A percentile compares a stretch with the other conserved stretches of the same genome.
Evolutionary conservation across 30 jellyfish, hydroid and myxozoan species (phyloP).

Genomic region (Hydractinia echinata): DNA sequence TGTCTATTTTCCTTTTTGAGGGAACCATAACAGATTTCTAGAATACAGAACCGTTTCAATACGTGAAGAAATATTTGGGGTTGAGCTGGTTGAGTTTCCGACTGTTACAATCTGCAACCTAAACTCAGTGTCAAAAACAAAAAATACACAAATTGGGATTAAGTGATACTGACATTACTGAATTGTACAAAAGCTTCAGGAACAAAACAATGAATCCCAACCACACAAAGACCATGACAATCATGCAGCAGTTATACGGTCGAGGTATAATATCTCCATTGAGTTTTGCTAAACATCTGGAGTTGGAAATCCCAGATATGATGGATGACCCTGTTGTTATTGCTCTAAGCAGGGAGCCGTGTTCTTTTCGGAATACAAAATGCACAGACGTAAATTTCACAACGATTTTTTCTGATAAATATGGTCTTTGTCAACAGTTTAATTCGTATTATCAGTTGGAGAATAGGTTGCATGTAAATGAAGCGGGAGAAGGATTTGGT

Average conservation of each 20-base stretch:
- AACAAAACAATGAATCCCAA: background rate
- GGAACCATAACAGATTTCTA: constrained; percentile 7
- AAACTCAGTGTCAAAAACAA: background rate
- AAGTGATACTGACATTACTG: background rate
- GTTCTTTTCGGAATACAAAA: background rate
- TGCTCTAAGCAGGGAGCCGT: background rate
- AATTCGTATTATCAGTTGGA: background rate
- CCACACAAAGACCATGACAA: background rate
- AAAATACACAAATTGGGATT: background rate
- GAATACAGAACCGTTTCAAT: background rate
- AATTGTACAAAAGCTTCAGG: background rate
- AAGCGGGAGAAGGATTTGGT: background rate
- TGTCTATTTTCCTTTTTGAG: background rate
- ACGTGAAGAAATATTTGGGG: background rate
- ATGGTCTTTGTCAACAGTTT: background rate
- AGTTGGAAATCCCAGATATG: background rate
- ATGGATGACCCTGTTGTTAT: constrained; percentile 7
- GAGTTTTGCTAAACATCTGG: background rate
- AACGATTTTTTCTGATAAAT: background rate
- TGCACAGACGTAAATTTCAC: background rate
- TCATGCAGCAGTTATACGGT: background rate
- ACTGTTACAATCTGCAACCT: constrained; percentile 10
- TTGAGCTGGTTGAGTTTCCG: background rate
- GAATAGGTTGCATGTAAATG: background rate
- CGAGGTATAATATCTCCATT: background rate